Evolutionary conservation across 2,888 invertebrate genomes (phyloP), one percentile per base, ranked within the genome.

Genomic region (Himalopsyche kuldschensis): DNA sequence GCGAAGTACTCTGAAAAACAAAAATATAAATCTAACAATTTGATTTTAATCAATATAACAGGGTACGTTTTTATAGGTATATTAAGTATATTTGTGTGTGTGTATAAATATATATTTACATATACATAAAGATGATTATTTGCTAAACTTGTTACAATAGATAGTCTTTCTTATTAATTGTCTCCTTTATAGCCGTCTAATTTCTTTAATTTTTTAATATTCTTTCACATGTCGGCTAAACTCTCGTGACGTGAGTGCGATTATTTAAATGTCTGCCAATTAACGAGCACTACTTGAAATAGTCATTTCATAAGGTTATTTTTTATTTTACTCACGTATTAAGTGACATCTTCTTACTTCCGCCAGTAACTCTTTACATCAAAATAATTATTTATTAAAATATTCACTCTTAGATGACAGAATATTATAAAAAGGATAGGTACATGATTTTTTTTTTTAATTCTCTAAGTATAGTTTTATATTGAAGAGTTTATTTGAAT

Each of bases 31-130:
- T 80, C 75, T 55, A 79, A 81, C 47, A 82, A 46, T 84, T 84
- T 86, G 85, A 82, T 86, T 86, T 86, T 84, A 86, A 86, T 85
- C 86, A 84, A 85, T 86, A 48, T 85, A 81, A 86, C 86, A 86
- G 86, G 86, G 86, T 86, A 85, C 81, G 55, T 78, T 86, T 83
- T 82, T 78, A 79, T 86, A 86, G 85, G 77, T 63, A 78, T 35
- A 47, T 81, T 85, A 84, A 84, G 85, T 69, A 69, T 69, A 69
- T 69, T 69, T 69, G 69, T 69, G 69, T 69, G 63, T 85, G 82
- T 85, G 84, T 84, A 86, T 76, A 86, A 84, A 83, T 78, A 80
- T 55, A 77, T 81, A 81, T 76, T 76, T 77, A 77, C 79, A 48
- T 55, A 78, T 46, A 78, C 30, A 46, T 78, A 78, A 46, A 78